These are phyloP conservation scores for Pangasianodon hypophthalmus DNA, from an alignment of 2,113 vertebrate genomes.

Conservation along the genomic window DNA sequence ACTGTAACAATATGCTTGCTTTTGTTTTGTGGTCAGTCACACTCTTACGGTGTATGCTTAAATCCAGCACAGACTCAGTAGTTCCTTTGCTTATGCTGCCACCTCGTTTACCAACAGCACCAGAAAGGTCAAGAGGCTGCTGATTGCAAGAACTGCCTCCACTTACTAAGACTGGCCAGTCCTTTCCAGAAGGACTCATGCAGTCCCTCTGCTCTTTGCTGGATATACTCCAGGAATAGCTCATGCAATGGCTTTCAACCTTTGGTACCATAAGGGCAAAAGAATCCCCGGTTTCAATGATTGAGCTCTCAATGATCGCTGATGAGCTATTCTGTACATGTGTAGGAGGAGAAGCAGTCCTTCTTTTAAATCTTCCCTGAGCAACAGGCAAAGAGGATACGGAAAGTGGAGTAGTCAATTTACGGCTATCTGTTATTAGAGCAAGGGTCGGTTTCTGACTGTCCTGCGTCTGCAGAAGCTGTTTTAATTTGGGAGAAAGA, in stretches of 20 bases:
- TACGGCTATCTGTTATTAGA: conserved; percentile 79
- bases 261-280: conserved; percentile 88
- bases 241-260: conserved; percentile 80
- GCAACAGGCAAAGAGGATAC: conserved; percentile 75
- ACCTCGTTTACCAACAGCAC: conserved; percentile 77
- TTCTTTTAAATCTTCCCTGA: conserved; percentile 88
- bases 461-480: conserved; percentile 95
- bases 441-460: conserved; percentile 77
- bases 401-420: conserved; percentile 78
- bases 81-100: conserved; percentile 71
- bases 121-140: conserved; percentile 93
- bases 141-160: conserved; percentile 94
- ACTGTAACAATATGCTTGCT: conserved; percentile 66
- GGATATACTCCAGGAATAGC: conserved; percentile 77
- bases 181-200: conserved; percentile 76
- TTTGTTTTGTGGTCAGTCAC: conserved; percentile 71
- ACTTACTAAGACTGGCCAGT: conserved; percentile 73
- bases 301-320: conserved; percentile 77
- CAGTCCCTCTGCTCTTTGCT: conserved; percentile 82
- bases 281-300: conserved; percentile 63
- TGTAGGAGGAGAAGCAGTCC: conserved; percentile 90
- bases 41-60: conserved; percentile 86
- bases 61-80: conserved; percentile 87
- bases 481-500: conserved; percentile 94
- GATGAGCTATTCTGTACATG: conserved; percentile 88